Evolutionary conservation across 2,113 vertebrate genomes (phyloP).

Genomic region (Malurus melanocephalus): DNA sequence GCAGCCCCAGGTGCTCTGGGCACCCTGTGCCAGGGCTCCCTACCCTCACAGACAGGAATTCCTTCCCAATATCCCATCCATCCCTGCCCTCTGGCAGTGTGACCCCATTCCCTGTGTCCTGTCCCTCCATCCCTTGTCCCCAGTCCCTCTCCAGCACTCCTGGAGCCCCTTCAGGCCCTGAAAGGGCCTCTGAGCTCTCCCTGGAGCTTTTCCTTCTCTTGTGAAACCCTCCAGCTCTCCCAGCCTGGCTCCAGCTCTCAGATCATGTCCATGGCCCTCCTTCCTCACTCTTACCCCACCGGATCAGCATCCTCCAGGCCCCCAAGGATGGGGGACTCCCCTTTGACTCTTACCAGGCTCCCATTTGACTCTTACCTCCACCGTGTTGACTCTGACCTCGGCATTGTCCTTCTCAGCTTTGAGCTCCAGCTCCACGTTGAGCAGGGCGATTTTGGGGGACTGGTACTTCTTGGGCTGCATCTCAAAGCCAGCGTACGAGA

Average conservation of each 20-base stretch:
- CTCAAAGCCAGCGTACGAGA: conserved; percentile 96
- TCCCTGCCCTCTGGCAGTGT: neutral
- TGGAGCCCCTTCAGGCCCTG: neutral
- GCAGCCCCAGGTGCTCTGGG: neutral
- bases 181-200: rapidly evolving
- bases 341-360: conserved; percentile 62
- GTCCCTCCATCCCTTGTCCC: neutral
- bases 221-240: too few species aligned
- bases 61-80: neutral
- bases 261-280: neutral
- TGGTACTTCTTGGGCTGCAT: conserved; percentile 96
- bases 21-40: neutral
- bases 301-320: neutral
- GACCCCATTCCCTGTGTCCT: neutral
- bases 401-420: conserved; percentile 98
- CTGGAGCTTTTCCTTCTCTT: rapidly evolving
- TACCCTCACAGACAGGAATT: rapidly evolving
- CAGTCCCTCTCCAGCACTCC: neutral
- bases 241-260: neutral
- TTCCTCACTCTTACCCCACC: rapidly evolving
- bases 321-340: rapidly evolving
- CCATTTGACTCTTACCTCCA: conserved; percentile 77
- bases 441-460: conserved; percentile 86
- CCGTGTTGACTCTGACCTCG: conserved; percentile 87
- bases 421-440: conserved; percentile 94